Conservation (phyloP, 2,888 invertebrate species). For the Xiphydria camelus region DNA sequence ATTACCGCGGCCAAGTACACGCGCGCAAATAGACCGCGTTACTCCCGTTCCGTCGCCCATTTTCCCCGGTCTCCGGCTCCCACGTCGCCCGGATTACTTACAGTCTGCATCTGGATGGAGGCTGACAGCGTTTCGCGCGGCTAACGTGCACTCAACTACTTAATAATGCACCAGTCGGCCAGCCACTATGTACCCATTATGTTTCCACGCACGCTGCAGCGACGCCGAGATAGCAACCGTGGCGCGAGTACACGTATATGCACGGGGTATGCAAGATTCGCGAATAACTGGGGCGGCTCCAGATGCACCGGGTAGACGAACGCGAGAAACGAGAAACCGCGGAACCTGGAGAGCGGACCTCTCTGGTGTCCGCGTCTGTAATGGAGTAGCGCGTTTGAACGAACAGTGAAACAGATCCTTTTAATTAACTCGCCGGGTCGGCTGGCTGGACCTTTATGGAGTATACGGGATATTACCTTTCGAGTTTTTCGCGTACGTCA, state of each 20-base stretch:
- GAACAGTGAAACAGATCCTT: no score
- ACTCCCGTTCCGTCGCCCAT: not conserved
- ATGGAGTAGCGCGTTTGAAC: no score
- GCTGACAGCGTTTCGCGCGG: constrained; percentile 48
- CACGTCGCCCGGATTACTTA: constrained; percentile 1
- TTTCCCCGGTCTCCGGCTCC: not conserved
- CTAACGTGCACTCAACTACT: constrained; percentile 51
- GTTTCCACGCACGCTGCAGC: constrained; percentile 39
- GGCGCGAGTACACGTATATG: constrained; percentile 11
- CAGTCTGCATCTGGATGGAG: constrained; percentile 31
- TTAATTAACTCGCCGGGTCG: no score
- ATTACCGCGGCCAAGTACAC: no score
- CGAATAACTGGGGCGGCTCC: constrained; percentile 7
- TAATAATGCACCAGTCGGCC: constrained; percentile 51
- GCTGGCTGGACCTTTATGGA: no score
- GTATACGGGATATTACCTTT: no score
- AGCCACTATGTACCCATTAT: constrained; percentile 49
- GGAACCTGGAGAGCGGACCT: no score
- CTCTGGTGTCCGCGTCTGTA: no score
- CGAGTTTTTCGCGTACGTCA: no score
- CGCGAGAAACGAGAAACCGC: no score
- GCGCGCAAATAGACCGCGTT: no score
- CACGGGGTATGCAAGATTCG: constrained; percentile 15
- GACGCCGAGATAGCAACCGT: constrained; percentile 5
- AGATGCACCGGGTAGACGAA: no score